Base-by-base conservation (phyloP, 2,888 invertebrate species). In the Melitaea athalia region DNA sequence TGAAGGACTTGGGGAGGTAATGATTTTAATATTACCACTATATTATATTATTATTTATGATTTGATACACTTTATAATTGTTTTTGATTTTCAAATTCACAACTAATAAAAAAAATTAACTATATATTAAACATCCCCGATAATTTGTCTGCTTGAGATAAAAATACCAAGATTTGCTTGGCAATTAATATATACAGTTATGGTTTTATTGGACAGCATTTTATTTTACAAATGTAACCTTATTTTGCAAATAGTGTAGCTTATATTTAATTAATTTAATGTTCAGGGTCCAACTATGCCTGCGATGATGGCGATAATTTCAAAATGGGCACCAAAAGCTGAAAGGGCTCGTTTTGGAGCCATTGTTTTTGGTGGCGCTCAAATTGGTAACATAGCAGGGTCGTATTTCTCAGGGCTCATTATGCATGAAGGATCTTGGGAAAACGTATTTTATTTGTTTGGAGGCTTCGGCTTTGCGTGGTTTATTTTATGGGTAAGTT, bases 1-100 rank as follows among this genome's bases (percentile, higher is more conserved):
- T 43, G 92, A 92, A 82, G 92, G 92, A 5, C 81, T 92, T 1
- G 97, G 97, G 63, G 97, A 97, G 93, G 95, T 95, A 78, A 45
- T 15, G n/a, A 49, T 5, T 49, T 11, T 2, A 24, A 24, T 24
- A 24, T 24, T 1, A 24, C 24, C 12, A 10, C 11, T 14, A 14
- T 11, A 11, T 38, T 47, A 3, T 45, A 45, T 14, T 45, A 45
- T 14, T 24, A 24, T 24, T 24, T 24, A 24, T 24, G 24, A 24
- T 3, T 24, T 24, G 3, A 24, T 24, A 24, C 1, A 24, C 3
- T 24, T 24, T 2, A 3, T 24, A 24, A 24, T 24, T 24, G 24
- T 24, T 1, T 24, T 24, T 24, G 1, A 3, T 24, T 2, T 24
- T 24, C 24, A 24, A 24, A 24, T 24, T 24, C 3, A 24, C 24